A percentile compares a stretch with the other conserved stretches of the same genome.
phyloP scores from a whole-genome alignment of 2,797 vertebrate genomes.

The Pseudochirops cupreus region DNA sequence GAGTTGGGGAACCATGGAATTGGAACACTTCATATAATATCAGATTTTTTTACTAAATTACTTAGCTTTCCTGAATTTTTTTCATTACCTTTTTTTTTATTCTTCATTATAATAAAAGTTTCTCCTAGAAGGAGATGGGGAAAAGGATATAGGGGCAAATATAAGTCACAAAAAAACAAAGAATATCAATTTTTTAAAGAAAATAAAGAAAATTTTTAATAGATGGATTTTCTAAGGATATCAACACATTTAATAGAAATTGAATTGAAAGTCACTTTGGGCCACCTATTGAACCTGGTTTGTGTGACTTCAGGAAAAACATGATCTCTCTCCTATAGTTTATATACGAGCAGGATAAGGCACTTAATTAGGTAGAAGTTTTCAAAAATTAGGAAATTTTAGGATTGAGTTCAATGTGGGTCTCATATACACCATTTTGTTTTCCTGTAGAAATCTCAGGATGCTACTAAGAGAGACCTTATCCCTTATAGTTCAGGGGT shows the following conservation, averaged over 20 bases:
- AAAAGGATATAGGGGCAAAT: not conserved
- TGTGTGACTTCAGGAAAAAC: slow-evolving; percentile 66
- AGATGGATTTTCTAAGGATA: slow-evolving; percentile 50
- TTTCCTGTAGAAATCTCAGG: slow-evolving; percentile 58
- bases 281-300: slow-evolving; percentile 64
- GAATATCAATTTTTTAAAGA: not conserved
- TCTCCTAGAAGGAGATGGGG: not conserved
- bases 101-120: not conserved
- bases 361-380: slow-evolving; percentile 64
- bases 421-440: not conserved
- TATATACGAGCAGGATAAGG: slow-evolving; percentile 50
- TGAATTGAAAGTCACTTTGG: slow-evolving; percentile 61
- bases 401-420: slow-evolving; percentile 64
- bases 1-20: not conserved
- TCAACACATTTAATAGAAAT: slow-evolving; percentile 29
- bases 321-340: slow-evolving; percentile 56
- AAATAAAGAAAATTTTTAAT: slow-evolving; percentile 33
- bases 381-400: slow-evolving; percentile 50
- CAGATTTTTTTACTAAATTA: not conserved
- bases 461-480: slow-evolving; percentile 48
- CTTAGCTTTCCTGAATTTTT: not conserved
- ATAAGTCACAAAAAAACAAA: not conserved
- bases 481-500: not conserved
- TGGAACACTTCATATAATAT: not conserved
- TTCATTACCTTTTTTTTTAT: not conserved